Evolutionary conservation across 2,113 vertebrate genomes (phyloP).

Genomic region (Gopherus evgoodei): DNA sequence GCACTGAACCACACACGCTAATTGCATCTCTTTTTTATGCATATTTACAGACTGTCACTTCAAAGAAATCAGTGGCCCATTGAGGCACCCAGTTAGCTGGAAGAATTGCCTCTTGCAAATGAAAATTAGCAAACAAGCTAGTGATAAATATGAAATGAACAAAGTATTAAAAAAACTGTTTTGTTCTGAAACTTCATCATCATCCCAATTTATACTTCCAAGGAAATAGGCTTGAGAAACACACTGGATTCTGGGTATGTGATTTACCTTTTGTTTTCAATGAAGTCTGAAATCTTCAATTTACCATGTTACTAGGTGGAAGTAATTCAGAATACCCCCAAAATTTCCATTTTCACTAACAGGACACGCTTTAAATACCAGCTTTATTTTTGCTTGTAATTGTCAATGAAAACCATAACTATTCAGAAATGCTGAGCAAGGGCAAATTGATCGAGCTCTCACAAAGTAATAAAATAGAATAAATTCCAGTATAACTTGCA

Average conservation of each 20-base stretch:
- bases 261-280: slow-evolving; percentile 81
- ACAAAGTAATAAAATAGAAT: not conserved
- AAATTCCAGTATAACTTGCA: slow-evolving; percentile 14
- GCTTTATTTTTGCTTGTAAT: slow-evolving; percentile 45
- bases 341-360: slow-evolving; percentile 47
- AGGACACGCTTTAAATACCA: slow-evolving; percentile 46
- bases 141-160: slow-evolving; percentile 96
- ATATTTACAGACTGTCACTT: slow-evolving; percentile 99
- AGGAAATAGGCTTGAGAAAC: slow-evolving; percentile 72
- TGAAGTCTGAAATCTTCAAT: slow-evolving; percentile 69
- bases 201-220: slow-evolving; percentile 82
- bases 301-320: slow-evolving; percentile 70
- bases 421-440: slow-evolving; percentile 1
- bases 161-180: slow-evolving; percentile 85
- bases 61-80: slow-evolving; percentile 98
- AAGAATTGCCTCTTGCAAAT: slow-evolving; percentile 98
- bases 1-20: slow-evolving; percentile 97
- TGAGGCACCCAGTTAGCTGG: slow-evolving; percentile 93
- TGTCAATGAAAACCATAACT: slow-evolving; percentile 54
- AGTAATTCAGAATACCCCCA: slow-evolving; percentile 73
- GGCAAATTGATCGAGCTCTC: slow-evolving; percentile 21
- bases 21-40: slow-evolving; percentile 99
- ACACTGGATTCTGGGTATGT: slow-evolving; percentile 74
- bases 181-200: slow-evolving; percentile 87
- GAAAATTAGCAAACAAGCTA: slow-evolving; percentile 99